Evolutionary conservation across 2,113 vertebrate genomes (phyloP).

Genomic region (Dolichallabes microphthalmus): DNA sequence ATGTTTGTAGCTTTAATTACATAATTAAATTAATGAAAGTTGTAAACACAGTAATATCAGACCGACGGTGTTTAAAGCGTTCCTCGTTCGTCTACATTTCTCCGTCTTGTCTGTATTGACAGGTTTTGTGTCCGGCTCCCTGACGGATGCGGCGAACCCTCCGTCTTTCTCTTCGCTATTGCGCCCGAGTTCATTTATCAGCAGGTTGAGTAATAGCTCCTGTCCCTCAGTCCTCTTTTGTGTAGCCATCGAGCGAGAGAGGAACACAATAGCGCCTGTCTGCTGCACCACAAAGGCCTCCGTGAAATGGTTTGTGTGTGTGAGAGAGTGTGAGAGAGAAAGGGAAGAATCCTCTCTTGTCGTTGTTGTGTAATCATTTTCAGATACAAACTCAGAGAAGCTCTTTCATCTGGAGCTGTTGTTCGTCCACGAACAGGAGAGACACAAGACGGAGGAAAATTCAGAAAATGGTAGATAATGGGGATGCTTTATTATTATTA

Average conservation of each 20-base stretch:
- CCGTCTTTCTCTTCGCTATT: conserved; percentile 17
- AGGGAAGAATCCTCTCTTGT: conserved; percentile 42
- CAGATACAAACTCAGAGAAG: conserved; percentile 50
- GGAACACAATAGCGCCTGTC: conserved; percentile 67
- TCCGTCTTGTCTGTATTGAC: conserved; percentile 16
- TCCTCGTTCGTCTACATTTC: not conserved
- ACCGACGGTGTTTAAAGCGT: not conserved
- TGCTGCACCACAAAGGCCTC: conserved; percentile 61
- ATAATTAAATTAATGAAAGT: not conserved
- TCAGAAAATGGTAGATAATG: not conserved
- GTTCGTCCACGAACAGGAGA: conserved; percentile 24
- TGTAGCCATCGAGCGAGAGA: conserved; percentile 53
- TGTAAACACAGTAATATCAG: not conserved
- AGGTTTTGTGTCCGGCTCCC: conserved; percentile 20
- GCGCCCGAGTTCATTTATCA: conserved; percentile 38
- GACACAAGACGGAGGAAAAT: not conserved
- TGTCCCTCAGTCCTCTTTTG: conserved; percentile 36
- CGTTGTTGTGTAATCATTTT: conserved; percentile 51
- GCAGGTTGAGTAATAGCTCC: conserved; percentile 44
- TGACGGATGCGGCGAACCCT: conserved; percentile 4
- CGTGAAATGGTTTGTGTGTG: conserved; percentile 57
- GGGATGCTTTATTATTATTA: no score
- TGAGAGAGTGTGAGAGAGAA: conserved; percentile 34
- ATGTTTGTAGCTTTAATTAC: not conserved
- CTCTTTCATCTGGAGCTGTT: conserved; percentile 42